Conservation (phyloP, 2,113 vertebrate genomes). For the Petrocephalus zakoni region DNA sequence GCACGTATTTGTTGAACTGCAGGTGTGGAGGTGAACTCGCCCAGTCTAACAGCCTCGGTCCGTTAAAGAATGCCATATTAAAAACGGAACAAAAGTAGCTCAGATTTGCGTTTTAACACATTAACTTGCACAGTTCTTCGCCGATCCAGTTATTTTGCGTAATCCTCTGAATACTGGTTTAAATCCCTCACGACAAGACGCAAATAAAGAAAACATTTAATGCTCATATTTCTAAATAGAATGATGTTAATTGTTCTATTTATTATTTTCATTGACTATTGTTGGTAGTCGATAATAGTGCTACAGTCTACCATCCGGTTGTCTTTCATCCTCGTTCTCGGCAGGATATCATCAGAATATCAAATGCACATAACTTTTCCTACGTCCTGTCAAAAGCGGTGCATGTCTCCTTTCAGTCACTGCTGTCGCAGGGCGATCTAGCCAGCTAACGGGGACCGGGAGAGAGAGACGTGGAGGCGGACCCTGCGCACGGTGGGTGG, state of each 20-base stretch:
- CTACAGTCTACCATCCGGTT: background rate
- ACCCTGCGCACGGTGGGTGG: background rate
- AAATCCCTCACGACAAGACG: background rate
- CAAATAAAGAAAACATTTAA: background rate
- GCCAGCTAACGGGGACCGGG: background rate
- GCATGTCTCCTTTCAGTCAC: background rate
- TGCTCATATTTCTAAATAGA: background rate
- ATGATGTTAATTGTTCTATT: background rate
- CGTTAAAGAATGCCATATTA: slow-evolving; percentile 63
- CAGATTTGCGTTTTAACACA: background rate
- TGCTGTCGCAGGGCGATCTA: background rate
- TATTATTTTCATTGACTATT: background rate
- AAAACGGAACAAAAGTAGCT: background rate
- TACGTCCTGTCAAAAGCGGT: background rate
- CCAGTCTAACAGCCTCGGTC: slow-evolving; percentile 75
- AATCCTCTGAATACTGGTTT: background rate
- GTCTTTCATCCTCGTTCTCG: background rate
- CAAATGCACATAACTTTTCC: background rate
- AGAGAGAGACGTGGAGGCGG: background rate
- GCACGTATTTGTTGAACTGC: slow-evolving; percentile 85
- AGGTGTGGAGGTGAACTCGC: slow-evolving; percentile 75
- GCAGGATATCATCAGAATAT: background rate
- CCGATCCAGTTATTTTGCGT: background rate
- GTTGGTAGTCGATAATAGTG: background rate
- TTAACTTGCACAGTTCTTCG: background rate